These are phyloP conservation scores for Lordiphosa mommai DNA, from an alignment of 1,140 invertebrate genomes.

Conservation along the genomic window DNA sequence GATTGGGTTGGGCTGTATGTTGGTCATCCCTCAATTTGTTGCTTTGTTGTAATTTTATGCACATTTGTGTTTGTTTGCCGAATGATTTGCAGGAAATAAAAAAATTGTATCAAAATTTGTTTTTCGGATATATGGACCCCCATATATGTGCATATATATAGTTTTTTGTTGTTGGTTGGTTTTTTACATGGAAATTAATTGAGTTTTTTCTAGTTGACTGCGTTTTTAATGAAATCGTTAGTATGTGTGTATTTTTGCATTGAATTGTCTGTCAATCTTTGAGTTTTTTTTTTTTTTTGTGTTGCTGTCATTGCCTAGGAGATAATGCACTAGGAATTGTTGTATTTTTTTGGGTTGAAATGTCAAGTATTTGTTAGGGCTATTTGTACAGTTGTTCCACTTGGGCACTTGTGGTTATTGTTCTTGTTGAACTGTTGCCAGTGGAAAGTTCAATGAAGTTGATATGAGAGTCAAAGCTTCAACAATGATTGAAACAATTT, in stretches of 20 bases:
- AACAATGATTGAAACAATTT: not conserved
- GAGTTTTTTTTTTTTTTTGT: constrained; percentile 22
- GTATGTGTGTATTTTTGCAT: constrained; percentile 48
- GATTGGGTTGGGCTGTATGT: constrained; percentile 15
- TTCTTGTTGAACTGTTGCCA: constrained; percentile 3
- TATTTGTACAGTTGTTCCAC: constrained; percentile 54
- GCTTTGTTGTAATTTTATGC: constrained; percentile 72
- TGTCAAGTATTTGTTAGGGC: constrained; percentile 8
- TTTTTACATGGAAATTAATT: constrained; percentile 71
- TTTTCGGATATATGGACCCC: constrained; percentile 47
- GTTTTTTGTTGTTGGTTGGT: constrained; percentile 27
- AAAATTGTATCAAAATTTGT: constrained; percentile 49
- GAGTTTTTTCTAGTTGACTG: constrained; percentile 79
- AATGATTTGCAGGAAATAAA: constrained; percentile 76
- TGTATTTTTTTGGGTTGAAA: constrained; percentile 21
- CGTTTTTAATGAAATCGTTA: constrained; percentile 78
- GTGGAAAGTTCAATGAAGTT: too few relatives aligned
- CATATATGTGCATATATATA: constrained; percentile 1
- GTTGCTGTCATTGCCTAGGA: constrained; percentile 54
- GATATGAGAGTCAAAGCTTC: not conserved
- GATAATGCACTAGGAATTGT: constrained; percentile 54
- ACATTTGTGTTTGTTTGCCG: constrained; percentile 75
- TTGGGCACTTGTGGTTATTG: constrained; percentile 2
- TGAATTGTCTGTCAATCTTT: constrained; percentile 19
- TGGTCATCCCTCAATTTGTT: constrained; percentile 70